Conservation (phyloP, 1,140 invertebrate genomes). For the Elymnias hypermnestra region DNA sequence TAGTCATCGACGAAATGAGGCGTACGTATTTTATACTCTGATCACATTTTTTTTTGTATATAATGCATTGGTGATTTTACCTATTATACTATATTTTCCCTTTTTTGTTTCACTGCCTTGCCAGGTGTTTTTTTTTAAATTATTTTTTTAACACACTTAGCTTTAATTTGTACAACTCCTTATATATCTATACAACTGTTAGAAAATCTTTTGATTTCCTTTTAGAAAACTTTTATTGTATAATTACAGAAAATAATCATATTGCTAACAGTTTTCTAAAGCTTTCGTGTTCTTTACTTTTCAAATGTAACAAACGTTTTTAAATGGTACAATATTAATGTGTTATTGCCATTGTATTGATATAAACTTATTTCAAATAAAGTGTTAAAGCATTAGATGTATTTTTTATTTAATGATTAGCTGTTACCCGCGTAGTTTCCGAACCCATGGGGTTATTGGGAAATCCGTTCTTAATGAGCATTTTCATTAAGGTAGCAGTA, state of each 20-base stretch:
- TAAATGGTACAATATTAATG: constrained; percentile 4
- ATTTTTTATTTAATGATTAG: constrained; percentile 1
- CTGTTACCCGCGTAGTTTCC: no score
- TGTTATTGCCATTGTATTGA: constrained; percentile 13
- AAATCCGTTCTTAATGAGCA: no score
- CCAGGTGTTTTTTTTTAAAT: not conserved
- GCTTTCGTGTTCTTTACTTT: not conserved
- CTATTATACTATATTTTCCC: no score
- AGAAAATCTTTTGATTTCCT: no score
- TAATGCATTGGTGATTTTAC: not conserved
- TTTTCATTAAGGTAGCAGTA: no score
- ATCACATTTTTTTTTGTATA: not conserved
- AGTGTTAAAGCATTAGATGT: constrained; percentile 31
- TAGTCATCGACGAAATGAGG: constrained; percentile 19
- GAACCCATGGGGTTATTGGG: no score
- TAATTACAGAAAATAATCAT: no score
- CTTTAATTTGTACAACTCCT: not conserved
- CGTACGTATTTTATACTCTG: constrained; percentile 12
- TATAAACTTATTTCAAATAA: constrained; percentile 28
- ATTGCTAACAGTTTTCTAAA: no score
- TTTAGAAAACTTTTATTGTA: no score
- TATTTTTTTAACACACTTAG: not conserved
- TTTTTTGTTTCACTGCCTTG: not conserved
- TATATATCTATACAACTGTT: not conserved
- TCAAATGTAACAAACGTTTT: not conserved